Conservation (phyloP, 2,797 vertebrate genomes). For the Acanthiza pusilla region DNA sequence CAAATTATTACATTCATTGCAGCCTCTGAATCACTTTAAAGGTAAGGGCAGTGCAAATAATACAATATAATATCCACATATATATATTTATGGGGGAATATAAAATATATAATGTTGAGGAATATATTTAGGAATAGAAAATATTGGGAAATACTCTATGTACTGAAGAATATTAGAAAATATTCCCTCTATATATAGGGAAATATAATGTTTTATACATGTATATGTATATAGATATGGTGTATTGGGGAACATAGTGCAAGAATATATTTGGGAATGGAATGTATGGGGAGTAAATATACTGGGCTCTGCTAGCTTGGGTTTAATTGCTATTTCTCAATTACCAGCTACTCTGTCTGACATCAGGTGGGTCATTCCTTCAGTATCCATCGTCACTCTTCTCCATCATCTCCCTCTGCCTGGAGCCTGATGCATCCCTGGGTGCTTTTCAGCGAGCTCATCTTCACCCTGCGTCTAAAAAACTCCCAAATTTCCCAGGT, state of each 20-base stretch:
- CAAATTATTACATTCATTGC: neutral
- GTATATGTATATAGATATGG: no score
- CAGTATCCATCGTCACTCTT: neutral
- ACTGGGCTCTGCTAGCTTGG: neutral
- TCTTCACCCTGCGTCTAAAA: neutral
- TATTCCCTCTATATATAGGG: neutral
- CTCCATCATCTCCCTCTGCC: accelerated
- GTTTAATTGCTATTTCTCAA: neutral
- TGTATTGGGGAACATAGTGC: neutral
- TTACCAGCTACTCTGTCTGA: neutral
- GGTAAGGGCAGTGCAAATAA: neutral
- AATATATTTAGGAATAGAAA: neutral
- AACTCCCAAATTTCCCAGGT: accelerated
- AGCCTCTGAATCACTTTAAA: neutral
- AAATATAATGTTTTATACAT: neutral
- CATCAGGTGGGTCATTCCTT: neutral
- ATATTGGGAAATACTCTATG: neutral
- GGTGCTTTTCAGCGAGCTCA: neutral
- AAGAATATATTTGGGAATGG: neutral
- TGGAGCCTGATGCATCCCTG: neutral
- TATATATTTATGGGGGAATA: neutral
- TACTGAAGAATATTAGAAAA: neutral
- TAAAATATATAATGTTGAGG: no score
- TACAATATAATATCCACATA: no score
- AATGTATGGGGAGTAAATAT: neutral